phyloP scores from a whole-genome alignment of 2,888 invertebrate genomes.

The Nyleta sp. region DNA sequence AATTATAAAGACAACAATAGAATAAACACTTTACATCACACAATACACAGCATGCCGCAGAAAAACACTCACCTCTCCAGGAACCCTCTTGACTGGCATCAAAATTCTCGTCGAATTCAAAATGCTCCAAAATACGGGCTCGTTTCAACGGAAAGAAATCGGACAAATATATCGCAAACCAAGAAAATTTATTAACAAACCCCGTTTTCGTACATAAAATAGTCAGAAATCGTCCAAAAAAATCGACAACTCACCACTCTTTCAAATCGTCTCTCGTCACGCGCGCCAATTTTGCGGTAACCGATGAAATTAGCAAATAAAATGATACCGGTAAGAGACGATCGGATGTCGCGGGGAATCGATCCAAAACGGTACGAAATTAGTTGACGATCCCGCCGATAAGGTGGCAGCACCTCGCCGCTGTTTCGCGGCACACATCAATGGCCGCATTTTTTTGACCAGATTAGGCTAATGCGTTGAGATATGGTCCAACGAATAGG shows the following conservation, averaged over 20 bases:
- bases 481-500: constrained; percentile 83
- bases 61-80: too few species aligned
- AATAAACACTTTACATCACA: too few species aligned
- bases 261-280: constrained; percentile 1
- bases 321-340: constrained; percentile 27
- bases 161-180: too few species aligned
- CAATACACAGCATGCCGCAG: too few species aligned
- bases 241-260: neutral
- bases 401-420: constrained; percentile 81
- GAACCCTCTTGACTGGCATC: too few species aligned
- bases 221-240: neutral
- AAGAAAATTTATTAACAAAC: constrained; percentile 22
- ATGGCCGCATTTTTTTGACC: constrained; percentile 81
- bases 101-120: too few species aligned
- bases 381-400: constrained; percentile 74
- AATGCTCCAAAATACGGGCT: too few species aligned
- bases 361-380: constrained; percentile 72
- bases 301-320: constrained; percentile 20
- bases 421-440: constrained; percentile 76
- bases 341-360: constrained; percentile 73
- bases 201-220: neutral
- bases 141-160: too few species aligned
- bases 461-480: constrained; percentile 82
- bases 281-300: constrained; percentile 33
- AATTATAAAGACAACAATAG: too few species aligned